Percentiles rank a stretch among this genome's conserved stretches.
Conservation (phyloP, 2,797 vertebrate genomes). For the Pangasius macronema region DNA sequence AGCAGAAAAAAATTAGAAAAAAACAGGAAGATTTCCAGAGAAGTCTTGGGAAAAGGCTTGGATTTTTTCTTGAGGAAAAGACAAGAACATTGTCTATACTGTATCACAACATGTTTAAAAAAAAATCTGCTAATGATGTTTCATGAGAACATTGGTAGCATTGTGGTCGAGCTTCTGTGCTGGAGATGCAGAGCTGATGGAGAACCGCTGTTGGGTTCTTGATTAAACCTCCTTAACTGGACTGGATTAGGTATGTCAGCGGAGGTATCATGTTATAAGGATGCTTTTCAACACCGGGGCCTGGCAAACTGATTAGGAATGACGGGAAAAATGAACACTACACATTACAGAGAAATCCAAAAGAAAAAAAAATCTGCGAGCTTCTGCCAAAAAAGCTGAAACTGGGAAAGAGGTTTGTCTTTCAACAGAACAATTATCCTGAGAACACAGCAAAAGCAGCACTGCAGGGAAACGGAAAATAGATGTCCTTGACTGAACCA, state of each 20-base stretch:
- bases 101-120: neutral
- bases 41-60: neutral
- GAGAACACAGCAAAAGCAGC: neutral
- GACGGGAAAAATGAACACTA: constrained; percentile 14
- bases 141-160: neutral
- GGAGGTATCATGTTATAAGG: constrained; percentile 6
- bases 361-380: neutral
- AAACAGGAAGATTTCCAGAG: neutral
- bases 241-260: constrained; percentile 13
- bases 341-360: neutral
- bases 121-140: neutral
- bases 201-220: neutral
- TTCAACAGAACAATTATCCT: constrained; percentile 17
- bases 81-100: neutral
- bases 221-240: neutral
- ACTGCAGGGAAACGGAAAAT: constrained; percentile 8
- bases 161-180: neutral
- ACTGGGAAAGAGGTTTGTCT: constrained; percentile 28
- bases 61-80: neutral
- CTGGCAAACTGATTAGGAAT: constrained; percentile 18
- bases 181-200: neutral
- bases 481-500: constrained; percentile 18
- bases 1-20: neutral
- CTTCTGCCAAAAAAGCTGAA: constrained; percentile 20
- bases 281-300: constrained; percentile 2